phyloP scores from a whole-genome alignment of 1,140 invertebrate species.

The Pseudomyrmex flavicornis region DNA sequence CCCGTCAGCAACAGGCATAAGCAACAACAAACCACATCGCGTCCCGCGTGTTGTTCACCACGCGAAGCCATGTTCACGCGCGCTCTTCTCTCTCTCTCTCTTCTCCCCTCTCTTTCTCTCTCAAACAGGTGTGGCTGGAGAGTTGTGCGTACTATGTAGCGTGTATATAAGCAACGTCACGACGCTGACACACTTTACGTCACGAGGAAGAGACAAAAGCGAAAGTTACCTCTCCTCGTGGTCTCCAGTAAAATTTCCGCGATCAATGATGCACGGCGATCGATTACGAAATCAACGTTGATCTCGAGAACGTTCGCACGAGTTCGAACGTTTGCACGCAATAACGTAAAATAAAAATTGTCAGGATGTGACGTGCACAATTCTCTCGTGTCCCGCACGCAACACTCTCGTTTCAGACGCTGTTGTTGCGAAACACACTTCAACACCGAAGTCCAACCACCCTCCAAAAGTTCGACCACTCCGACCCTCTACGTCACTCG shows the following conservation, averaged over 20 bases:
- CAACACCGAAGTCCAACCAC: neutral
- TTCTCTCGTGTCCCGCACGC: neutral
- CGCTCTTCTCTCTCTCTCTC: neutral
- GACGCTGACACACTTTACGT: neutral
- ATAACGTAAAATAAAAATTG: too few species aligned
- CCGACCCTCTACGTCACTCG: conserved; percentile 15
- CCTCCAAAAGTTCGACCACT: neutral
- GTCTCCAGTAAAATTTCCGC: neutral
- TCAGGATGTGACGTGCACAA: too few species aligned
- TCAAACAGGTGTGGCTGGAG: conserved; percentile 36
- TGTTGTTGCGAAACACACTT: conserved; percentile 5
- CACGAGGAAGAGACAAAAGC: neutral
- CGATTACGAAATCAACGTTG: neutral
- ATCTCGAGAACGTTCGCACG: neutral
- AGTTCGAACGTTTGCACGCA: neutral
- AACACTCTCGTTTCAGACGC: neutral
- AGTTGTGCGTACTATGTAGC: neutral
- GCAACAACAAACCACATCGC: conserved; percentile 40
- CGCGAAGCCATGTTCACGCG: conserved; percentile 59
- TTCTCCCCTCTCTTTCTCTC: neutral
- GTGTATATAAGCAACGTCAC: too few species aligned
- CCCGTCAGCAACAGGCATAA: conserved; percentile 59
- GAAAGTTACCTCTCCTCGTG: conserved; percentile 6
- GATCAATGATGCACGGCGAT: neutral
- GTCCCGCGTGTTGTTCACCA: conserved; percentile 2